These are phyloP conservation scores for Parelbella ahira DNA, from an alignment of 2,888 invertebrate species.

Conservation along the genomic window DNA sequence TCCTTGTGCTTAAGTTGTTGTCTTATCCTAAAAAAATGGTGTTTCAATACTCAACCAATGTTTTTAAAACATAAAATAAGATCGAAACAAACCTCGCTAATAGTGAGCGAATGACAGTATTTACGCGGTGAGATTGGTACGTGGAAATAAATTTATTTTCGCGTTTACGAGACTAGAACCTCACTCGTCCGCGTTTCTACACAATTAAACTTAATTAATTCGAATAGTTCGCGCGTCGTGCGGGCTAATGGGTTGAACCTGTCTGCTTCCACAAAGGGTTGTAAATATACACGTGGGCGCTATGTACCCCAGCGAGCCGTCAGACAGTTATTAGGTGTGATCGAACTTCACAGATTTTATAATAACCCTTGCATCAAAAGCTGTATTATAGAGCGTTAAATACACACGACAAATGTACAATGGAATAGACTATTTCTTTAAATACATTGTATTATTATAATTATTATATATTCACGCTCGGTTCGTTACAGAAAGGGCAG, in stretches of 20 bases:
- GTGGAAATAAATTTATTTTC: slow-evolving; percentile 42
- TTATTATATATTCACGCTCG: no score
- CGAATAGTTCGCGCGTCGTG: slow-evolving; percentile 72
- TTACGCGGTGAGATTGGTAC: slow-evolving; percentile 9
- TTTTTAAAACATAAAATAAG: no score
- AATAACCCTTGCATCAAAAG: no score
- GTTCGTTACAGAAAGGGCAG: no score
- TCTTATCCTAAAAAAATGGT: no score
- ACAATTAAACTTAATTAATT: slow-evolving; percentile 79
- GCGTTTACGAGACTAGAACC: slow-evolving; percentile 47
- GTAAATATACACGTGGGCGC: slow-evolving; percentile 49
- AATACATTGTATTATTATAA: no score
- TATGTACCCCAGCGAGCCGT: slow-evolving; percentile 22
- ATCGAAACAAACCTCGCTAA: slow-evolving; percentile 1
- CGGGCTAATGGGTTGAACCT: slow-evolving; percentile 66
- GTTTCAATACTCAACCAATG: no score
- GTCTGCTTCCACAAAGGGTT: slow-evolving; percentile 59
- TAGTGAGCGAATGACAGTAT: slow-evolving; percentile 6
- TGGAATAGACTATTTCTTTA: no score
- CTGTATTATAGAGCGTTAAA: no score
- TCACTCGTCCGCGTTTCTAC: slow-evolving; percentile 58
- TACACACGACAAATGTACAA: no score
- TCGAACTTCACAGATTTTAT: slow-evolving; percentile 12
- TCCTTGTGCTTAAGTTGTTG: no score
- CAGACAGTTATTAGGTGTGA: slow-evolving; percentile 11